A percentile compares a stretch with the other conserved stretches of the same genome.
Evolutionary conservation across 1,140 invertebrate species (phyloP).

Genomic region (Scaptodrosophila lebanonensis): DNA sequence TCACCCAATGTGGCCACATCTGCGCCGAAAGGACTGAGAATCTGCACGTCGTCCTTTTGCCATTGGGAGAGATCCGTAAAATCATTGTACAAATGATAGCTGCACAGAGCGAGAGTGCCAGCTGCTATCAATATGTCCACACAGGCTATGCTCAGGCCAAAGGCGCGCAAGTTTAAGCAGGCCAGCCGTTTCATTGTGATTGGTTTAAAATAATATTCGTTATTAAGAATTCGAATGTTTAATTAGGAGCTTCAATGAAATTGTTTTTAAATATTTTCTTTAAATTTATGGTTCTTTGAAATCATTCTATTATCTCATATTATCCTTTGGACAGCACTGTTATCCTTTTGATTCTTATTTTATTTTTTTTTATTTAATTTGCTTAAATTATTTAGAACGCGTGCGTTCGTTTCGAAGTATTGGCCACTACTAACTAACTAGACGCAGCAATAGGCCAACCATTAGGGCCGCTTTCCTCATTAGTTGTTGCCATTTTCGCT

Average conservation of each 20-base stretch:
- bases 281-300: neutral
- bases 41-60: constrained; percentile 57
- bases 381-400: constrained; percentile 17
- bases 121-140: constrained; percentile 52
- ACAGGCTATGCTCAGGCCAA: constrained; percentile 60
- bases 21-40: constrained; percentile 52
- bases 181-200: constrained; percentile 65
- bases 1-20: constrained; percentile 59
- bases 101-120: constrained; percentile 45
- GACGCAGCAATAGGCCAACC: constrained; percentile 19
- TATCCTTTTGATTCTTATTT: constrained; percentile 19
- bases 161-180: constrained; percentile 57
- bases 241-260: neutral
- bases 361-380: neutral
- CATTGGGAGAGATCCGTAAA: constrained; percentile 55
- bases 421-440: constrained; percentile 43
- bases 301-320: neutral
- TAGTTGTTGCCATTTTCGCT: constrained; percentile 37
- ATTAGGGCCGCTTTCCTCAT: constrained; percentile 49
- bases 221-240: neutral
- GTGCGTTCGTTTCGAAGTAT: constrained; percentile 41
- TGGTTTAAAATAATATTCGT: neutral
- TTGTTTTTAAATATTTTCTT: neutral
- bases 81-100: constrained; percentile 62
- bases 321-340: no score